These are phyloP conservation scores for Chlorodrepanis virens DNA, from an alignment of 2,113 vertebrate species.

Conservation along the genomic window DNA sequence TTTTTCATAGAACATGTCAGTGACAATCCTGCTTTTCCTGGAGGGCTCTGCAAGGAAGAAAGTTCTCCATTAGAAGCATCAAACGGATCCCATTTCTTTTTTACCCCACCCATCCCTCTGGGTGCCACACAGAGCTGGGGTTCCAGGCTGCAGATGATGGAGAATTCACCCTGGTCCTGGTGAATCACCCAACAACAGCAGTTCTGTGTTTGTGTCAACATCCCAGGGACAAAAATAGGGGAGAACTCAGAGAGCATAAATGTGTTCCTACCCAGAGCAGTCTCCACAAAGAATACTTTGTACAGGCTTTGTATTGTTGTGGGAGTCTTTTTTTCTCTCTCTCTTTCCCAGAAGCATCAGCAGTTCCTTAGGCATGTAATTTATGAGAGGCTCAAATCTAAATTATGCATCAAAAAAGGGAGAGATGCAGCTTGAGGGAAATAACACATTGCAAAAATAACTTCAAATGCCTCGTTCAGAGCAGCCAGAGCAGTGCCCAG, in stretches of 20 bases:
- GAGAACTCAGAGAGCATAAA: neutral
- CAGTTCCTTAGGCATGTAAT: neutral
- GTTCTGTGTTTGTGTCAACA: neutral
- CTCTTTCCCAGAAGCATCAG: neutral
- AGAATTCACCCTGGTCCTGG: neutral
- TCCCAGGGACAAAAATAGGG: neutral
- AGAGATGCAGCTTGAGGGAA: constrained; percentile 18
- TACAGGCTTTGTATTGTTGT: neutral
- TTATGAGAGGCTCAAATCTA: constrained; percentile 35
- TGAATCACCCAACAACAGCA: neutral
- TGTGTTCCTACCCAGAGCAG: neutral
- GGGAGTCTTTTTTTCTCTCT: no score
- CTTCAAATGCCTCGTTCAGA: neutral
- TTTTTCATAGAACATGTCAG: no score
- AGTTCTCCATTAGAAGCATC: neutral
- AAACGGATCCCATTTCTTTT: neutral
- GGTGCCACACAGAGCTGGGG: neutral
- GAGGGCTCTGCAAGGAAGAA: neutral
- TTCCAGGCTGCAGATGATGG: neutral
- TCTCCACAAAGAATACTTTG: neutral
- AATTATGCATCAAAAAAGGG: constrained; percentile 60
- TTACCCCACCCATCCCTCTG: neutral
- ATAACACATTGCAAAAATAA: constrained; percentile 1
- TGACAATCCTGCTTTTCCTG: neutral
- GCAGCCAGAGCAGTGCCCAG: neutral